phyloP scores from a whole-genome alignment of 1,140 invertebrate species.

The Meloidogyne chitwoodi region DNA sequence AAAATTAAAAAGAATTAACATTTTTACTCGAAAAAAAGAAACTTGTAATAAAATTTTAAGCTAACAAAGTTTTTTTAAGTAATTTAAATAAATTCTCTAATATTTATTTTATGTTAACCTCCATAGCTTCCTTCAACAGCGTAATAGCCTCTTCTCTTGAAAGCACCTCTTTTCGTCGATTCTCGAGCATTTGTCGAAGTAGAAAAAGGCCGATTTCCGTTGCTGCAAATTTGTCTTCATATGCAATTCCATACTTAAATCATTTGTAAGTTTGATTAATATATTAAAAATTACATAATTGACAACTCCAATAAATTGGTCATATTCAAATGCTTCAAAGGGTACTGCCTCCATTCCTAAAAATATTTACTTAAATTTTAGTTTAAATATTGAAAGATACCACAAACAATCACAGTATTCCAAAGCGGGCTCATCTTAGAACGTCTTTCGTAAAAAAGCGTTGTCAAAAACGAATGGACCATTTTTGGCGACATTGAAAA shows the following conservation, averaged over 20 bases:
- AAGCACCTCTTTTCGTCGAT: conserved; percentile 1
- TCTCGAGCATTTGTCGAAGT: conserved; percentile 40
- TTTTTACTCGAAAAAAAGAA: no score
- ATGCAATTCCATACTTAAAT: conserved; percentile 48
- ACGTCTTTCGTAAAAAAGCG: conserved; percentile 55
- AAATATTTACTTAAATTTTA: neutral
- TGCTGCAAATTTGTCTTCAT: conserved; percentile 43
- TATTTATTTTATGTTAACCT: neutral
- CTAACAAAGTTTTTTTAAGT: no score
- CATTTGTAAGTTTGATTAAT: neutral
- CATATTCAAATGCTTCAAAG: conserved; percentile 38
- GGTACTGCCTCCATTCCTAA: conserved; percentile 50
- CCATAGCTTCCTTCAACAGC: neutral
- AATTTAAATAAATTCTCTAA: no score
- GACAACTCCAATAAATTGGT: conserved; percentile 57
- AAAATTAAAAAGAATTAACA: conserved; percentile 29
- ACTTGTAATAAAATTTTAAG: no score
- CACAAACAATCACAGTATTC: conserved; percentile 55
- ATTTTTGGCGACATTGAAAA: conserved; percentile 45
- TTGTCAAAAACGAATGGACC: conserved; percentile 49
- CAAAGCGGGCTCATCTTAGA: conserved; percentile 56
- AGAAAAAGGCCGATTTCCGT: conserved; percentile 52
- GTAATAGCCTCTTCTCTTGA: conserved; percentile 35
- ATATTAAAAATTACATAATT: conserved; percentile 17
- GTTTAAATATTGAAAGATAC: conserved; percentile 15